phyloP scores from a whole-genome alignment of 2,113 vertebrate genomes.

The Sminthopsis crassicaudata region DNA sequence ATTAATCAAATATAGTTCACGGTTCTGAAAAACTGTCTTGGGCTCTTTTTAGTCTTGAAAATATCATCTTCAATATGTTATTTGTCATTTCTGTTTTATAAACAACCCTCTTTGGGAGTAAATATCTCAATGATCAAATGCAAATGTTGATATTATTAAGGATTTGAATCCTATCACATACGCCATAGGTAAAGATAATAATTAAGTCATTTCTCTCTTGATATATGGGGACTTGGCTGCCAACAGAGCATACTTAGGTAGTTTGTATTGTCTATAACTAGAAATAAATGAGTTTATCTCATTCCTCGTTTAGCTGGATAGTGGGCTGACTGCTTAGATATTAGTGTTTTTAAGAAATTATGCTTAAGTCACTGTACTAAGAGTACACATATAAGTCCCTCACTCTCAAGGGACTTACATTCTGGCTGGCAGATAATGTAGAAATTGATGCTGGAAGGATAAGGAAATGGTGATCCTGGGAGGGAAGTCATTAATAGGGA shows the following conservation, averaged over 20 bases:
- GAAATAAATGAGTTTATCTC: slow-evolving; percentile 55
- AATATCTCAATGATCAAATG: slow-evolving; percentile 47
- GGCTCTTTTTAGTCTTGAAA: slow-evolving; percentile 49
- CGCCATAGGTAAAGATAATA: slow-evolving; percentile 4
- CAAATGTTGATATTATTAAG: slow-evolving; percentile 41
- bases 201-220: slow-evolving; percentile 3
- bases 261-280: slow-evolving; percentile 34
- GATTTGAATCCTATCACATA: slow-evolving; percentile 19
- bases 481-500: background rate
- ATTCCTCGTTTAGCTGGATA: background rate
- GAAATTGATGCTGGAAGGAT: background rate
- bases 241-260: slow-evolving; percentile 14
- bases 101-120: slow-evolving; percentile 27
- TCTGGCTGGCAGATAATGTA: background rate
- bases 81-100: slow-evolving; percentile 49
- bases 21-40: slow-evolving; percentile 53
- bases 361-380: background rate
- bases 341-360: background rate
- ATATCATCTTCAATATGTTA: slow-evolving; percentile 2
- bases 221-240: slow-evolving; percentile 35
- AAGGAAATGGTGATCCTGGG: background rate
- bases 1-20: slow-evolving; percentile 61
- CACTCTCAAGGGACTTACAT: background rate
- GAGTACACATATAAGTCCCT: background rate
- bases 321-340: too few species aligned